Conservation (phyloP, 2,113 vertebrate genomes). For the Alexandromys fortis region DNA sequence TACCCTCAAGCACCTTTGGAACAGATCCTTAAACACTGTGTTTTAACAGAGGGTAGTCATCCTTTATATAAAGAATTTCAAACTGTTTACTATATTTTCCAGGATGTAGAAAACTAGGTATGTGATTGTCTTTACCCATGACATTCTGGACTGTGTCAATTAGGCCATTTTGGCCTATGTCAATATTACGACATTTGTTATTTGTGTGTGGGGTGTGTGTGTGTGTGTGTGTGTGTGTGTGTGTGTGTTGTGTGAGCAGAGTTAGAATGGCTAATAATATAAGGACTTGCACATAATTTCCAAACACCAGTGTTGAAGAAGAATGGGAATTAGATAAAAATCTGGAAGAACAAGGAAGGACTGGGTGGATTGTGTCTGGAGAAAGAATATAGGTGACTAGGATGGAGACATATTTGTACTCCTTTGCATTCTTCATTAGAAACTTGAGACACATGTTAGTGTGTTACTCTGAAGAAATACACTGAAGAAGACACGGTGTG, state of each 20-base stretch:
- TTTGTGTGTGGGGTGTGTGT: neutral
- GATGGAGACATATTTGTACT: slow-evolving; percentile 4
- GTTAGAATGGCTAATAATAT: neutral
- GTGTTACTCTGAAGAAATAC: neutral
- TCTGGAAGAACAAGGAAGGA: neutral
- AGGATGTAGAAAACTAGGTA: neutral
- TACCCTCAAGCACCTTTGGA: neutral
- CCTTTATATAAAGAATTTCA: neutral
- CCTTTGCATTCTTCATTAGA: neutral
- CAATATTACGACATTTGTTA: neutral
- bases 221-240: neutral
- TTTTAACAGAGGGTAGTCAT: neutral
- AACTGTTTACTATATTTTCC: neutral
- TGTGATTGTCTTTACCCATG: neutral
- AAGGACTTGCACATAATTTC: slow-evolving; percentile 13
- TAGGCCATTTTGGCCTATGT: neutral
- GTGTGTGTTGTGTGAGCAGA: neutral
- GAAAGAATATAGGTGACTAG: neutral
- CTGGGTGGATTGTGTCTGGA: neutral
- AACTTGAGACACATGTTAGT: neutral
- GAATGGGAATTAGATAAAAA: neutral
- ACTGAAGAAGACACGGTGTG: neutral
- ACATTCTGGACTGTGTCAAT: neutral
- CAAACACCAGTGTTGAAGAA: neutral
- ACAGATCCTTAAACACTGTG: neutral